phyloP scores from a whole-genome alignment of 2,113 vertebrate genomes.

The Jaculus jaculus region DNA sequence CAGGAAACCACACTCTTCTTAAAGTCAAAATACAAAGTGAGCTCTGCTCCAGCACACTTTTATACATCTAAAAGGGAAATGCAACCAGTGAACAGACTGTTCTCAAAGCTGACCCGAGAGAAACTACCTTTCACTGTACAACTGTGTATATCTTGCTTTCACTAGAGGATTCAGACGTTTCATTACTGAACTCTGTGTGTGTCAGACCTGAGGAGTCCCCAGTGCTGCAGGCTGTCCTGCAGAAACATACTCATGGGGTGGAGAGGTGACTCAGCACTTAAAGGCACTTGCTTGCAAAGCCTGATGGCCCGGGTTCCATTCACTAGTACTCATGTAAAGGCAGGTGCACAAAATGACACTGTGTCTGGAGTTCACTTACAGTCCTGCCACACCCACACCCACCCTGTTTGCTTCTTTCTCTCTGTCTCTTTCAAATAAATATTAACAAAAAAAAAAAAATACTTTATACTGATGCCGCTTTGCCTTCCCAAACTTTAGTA shows the following conservation, averaged over 20 bases:
- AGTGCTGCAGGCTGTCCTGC: neutral
- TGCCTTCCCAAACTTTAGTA: neutral
- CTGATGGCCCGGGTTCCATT: too few relatives aligned
- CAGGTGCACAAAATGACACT: too few relatives aligned
- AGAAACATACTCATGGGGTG: neutral
- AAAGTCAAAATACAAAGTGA: constrained; percentile 74
- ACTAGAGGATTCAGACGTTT: neutral
- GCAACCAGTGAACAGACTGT: constrained; percentile 58
- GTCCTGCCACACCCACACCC: too few relatives aligned
- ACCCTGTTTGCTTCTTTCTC: too few relatives aligned
- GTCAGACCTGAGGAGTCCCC: neutral
- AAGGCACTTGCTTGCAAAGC: too few relatives aligned
- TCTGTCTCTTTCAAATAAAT: too few relatives aligned
- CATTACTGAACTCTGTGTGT: neutral
- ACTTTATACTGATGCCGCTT: neutral
- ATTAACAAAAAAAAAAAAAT: neutral
- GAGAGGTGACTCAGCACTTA: too few relatives aligned
- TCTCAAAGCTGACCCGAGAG: constrained; percentile 66
- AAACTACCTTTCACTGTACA: constrained; percentile 48
- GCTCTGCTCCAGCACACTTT: neutral
- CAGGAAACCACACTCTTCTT: constrained; percentile 73
- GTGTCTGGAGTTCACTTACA: too few relatives aligned
- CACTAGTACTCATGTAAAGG: too few relatives aligned
- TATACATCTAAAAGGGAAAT: constrained; percentile 71
- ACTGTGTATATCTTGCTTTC: constrained; percentile 43